Evolutionary conservation across 1,140 invertebrate genomes (phyloP), one percentile per base, ranked within the genome.

Genomic region (Drosophila quadrilineata): DNA sequence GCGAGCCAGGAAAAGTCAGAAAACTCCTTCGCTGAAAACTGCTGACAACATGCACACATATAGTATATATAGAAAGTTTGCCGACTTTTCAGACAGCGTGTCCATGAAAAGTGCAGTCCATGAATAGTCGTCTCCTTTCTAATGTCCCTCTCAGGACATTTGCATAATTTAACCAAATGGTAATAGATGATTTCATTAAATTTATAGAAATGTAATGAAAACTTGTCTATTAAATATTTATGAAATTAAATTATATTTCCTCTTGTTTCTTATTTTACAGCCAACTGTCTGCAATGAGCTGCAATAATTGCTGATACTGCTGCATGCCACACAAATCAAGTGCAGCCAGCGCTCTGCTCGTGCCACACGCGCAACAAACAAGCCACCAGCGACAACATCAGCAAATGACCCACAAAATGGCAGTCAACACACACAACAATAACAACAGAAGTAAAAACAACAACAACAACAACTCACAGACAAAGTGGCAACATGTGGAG

Each of bases 11-110:
- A 48, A 60, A 52, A 67, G 58, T 60, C 64, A 62, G 24, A 67
- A n/a, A n/a, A 48, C 64, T 67, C 57, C 57, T 69, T 56, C 35
- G 38, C 24, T 62, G 52, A 64, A 69, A 69, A 69, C 52, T 69
- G 66, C 66, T 69, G 66, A 69, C 66, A 69, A 69, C 60, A 58
- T 54, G 58, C 50, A 40, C n/a, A n/a, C n/a, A n/a, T n/a, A n/a
- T n/a, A n/a, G n/a, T n/a, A n/a, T n/a, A n/a, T n/a, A n/a, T 33
- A 48, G 50, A 68, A 68, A 68, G 65, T 68, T n/a, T 68, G 65
- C 65, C 56, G 65, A 68, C 50, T 68, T 68, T 68, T 49, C 58
- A 68, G 65, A 68, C 65, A 43, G 24, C 24, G 10, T 50, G 62
- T 28, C 45, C n/a, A n/a, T n/a, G n/a, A n/a, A n/a, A n/a, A n/a